These are phyloP conservation scores for Diabrotica balteata DNA, from an alignment of 2,888 invertebrate species.

Conservation along the genomic window DNA sequence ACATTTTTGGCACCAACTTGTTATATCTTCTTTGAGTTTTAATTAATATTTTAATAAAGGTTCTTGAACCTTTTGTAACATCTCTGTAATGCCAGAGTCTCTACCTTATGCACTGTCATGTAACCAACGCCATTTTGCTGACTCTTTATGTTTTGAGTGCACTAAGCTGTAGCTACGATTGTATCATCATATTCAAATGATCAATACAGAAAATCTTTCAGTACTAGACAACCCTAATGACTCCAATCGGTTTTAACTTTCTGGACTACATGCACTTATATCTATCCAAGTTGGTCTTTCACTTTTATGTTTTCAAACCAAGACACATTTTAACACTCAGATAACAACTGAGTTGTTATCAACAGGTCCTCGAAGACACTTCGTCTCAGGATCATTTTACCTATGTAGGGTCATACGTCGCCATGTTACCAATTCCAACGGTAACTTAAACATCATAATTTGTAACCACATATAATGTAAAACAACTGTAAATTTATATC, in stretches of 20 bases:
- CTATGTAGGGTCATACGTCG: too few relatives aligned
- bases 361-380: too few relatives aligned
- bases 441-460: too few relatives aligned
- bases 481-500: too few relatives aligned
- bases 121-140: background rate
- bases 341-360: too few relatives aligned
- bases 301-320: background rate
- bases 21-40: slow-evolving; percentile 14
- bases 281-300: background rate
- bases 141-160: slow-evolving; percentile 6
- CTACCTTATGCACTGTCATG: slow-evolving; percentile 19
- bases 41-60: slow-evolving; percentile 13
- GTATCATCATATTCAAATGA: slow-evolving; percentile 6
- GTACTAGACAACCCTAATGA: background rate
- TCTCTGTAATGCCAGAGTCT: background rate
- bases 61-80: slow-evolving; percentile 10
- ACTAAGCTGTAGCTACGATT: slow-evolving; percentile 3
- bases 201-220: slow-evolving; percentile 13
- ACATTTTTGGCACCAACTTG: slow-evolving; percentile 11
- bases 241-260: background rate
- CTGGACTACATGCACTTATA: background rate
- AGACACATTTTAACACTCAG: background rate
- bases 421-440: too few relatives aligned
- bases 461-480: too few relatives aligned
- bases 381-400: too few relatives aligned